These are phyloP conservation scores for Galleria mellonella DNA, from an alignment of 1,140 invertebrate species.

Conservation along the genomic window DNA sequence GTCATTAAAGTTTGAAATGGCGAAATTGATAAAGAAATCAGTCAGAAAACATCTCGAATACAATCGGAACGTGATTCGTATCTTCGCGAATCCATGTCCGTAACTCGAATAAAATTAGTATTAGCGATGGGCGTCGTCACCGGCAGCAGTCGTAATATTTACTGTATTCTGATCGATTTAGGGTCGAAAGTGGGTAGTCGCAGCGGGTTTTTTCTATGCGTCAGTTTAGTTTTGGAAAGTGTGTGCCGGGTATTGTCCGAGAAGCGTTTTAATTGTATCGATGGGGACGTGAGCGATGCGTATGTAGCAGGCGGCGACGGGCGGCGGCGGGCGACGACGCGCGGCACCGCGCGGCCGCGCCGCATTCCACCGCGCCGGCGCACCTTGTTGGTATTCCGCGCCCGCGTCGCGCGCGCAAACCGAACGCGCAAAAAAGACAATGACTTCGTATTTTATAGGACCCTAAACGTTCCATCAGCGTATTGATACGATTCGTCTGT, in stretches of 20 bases:
- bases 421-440: constrained; percentile 62
- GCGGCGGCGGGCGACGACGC: constrained; percentile 7
- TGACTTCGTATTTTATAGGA: constrained; percentile 59
- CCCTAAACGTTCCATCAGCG: constrained; percentile 58
- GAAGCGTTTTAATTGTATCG: background rate
- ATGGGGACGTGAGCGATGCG: background rate
- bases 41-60: constrained; percentile 10
- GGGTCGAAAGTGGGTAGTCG: background rate
- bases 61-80: constrained; percentile 11
- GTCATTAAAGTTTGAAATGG: constrained; percentile 7
- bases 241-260: constrained; percentile 1
- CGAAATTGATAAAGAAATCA: constrained; percentile 33
- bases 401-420: constrained; percentile 42
- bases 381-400: constrained; percentile 51
- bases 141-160: background rate
- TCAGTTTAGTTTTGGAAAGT: constrained; percentile 12
- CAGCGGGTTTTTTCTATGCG: constrained; percentile 9
- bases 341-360: no score
- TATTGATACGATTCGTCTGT: constrained; percentile 51
- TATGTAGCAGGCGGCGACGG: constrained; percentile 7
- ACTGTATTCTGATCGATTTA: background rate
- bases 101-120: constrained; percentile 7
- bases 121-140: background rate
- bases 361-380: constrained; percentile 42
- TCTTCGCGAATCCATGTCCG: constrained; percentile 14